Evolutionary conservation across 1,140 invertebrate genomes (phyloP), one percentile per base, ranked within the genome.

Genomic region (Paraescarpia echinospica): DNA sequence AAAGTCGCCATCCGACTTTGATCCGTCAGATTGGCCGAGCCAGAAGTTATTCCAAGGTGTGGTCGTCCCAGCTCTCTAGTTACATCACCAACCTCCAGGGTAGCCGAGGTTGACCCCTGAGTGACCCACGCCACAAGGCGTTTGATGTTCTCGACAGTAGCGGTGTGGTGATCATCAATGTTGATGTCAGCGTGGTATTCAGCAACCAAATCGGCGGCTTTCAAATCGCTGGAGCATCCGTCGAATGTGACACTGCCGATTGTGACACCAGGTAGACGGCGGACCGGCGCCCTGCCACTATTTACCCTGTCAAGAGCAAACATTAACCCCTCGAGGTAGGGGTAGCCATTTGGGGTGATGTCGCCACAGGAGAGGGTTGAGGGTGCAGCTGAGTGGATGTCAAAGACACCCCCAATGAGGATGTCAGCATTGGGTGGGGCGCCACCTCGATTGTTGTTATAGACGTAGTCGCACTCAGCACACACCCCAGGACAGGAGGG

Each of bases 301-400:
- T 96, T 96, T n/a, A 96, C 94, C 59, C 91, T 92, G 31, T 95
- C 92, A 4, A 96, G 51, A 34, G 95, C 95, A 93, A 94, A 96
- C 95, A 59, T 22, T 77, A 77, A 77, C 59, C 59, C 59, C 59
- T 96, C 95, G 1, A 94, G 94, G 92, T 95, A 95, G 90, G 94
- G 94, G 88, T 95, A 95, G 22, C 95, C 95, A 94, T 95, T 92
- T 2, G 77, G 35, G 18, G 94, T 93, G 1, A 95, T 35, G 31
- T 90, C 90, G 8, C 94, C 94, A 93, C 95, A 96, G 35, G 89
- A 91, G 89, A 94, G 95, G 41, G 94, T 94, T 0, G 94, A 93
- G 8, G 33, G 51, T 35, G 94, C 95, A 35, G 91, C 90, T 91
- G 94, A 94, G 93, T 95, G 95, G 33, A 96, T 93, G 92, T 95